Evolutionary conservation across 2,797 vertebrate species (phyloP).

Genomic region (Pangasius macronema): DNA sequence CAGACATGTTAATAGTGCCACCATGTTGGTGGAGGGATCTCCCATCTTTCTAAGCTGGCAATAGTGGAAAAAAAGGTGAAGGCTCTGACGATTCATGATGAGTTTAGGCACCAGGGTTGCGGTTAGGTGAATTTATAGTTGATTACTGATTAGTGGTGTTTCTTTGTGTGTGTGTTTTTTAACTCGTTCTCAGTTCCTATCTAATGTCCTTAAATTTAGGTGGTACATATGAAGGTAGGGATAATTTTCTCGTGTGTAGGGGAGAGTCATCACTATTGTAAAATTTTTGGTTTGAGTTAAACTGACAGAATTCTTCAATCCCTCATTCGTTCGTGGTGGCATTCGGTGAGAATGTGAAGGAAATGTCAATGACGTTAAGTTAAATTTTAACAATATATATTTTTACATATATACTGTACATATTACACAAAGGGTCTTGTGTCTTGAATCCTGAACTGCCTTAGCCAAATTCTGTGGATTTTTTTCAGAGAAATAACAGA

Average conservation of each 20-base stretch:
- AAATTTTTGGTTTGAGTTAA: not conserved
- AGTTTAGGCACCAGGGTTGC: not conserved
- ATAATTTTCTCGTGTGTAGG: not conserved
- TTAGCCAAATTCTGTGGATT: not conserved
- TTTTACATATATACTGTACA: too few relatives aligned
- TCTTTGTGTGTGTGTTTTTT: not conserved
- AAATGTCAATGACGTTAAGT: too few relatives aligned
- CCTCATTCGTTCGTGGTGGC: not conserved
- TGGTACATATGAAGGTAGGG: not conserved
- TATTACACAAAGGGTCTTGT: not conserved
- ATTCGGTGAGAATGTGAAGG: too few relatives aligned
- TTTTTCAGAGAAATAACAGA: not conserved
- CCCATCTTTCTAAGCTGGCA: not conserved
- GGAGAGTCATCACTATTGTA: too few relatives aligned
- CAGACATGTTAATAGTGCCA: not conserved
- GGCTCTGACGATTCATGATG: not conserved
- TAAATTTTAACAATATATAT: too few relatives aligned
- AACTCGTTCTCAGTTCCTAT: not conserved
- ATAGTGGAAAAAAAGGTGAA: not conserved
- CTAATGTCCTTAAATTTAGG: not conserved
- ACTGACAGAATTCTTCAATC: not conserved
- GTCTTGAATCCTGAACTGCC: not conserved
- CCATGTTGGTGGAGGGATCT: not conserved
- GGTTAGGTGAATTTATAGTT: not conserved
- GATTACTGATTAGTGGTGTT: not conserved